Evolutionary conservation across 1,140 invertebrate species (phyloP).

Genomic region (Drosophila ambigua): DNA sequence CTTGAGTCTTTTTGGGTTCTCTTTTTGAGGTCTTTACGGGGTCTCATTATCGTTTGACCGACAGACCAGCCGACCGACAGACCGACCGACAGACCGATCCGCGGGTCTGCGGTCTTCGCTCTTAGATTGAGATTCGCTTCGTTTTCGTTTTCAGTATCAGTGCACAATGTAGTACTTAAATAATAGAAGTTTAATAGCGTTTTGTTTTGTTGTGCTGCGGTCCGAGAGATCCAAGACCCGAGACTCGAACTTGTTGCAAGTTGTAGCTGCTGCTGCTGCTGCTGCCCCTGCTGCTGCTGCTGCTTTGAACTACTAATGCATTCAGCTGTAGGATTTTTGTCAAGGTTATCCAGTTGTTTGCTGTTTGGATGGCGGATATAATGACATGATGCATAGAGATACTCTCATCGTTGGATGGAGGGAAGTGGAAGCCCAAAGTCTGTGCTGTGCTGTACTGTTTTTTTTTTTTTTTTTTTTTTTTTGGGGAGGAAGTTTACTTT

Average conservation of each 20-base stretch:
- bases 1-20: conserved; percentile 8
- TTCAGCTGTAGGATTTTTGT: conserved; percentile 83
- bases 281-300: conserved; percentile 20
- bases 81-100: neutral
- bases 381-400: conserved; percentile 71
- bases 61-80: conserved; percentile 54
- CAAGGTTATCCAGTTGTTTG: conserved; percentile 74
- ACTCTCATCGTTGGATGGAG: too few species aligned
- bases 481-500: conserved; percentile 67
- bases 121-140: conserved; percentile 37
- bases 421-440: neutral
- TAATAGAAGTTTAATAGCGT: conserved; percentile 83
- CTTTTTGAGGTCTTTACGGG: conserved; percentile 11
- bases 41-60: conserved; percentile 59
- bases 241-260: conserved; percentile 50
- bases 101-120: conserved; percentile 11
- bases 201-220: conserved; percentile 58
- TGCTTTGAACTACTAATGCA: conserved; percentile 82
- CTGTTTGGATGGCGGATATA: conserved; percentile 74
- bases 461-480: neutral
- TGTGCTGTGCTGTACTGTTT: neutral
- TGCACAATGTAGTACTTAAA: conserved; percentile 82
- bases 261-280: conserved; percentile 21
- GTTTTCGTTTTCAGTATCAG: conserved; percentile 71
- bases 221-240: conserved; percentile 15